phyloP scores from a whole-genome alignment of 2,113 vertebrate species.

The Microtus oregoni region DNA sequence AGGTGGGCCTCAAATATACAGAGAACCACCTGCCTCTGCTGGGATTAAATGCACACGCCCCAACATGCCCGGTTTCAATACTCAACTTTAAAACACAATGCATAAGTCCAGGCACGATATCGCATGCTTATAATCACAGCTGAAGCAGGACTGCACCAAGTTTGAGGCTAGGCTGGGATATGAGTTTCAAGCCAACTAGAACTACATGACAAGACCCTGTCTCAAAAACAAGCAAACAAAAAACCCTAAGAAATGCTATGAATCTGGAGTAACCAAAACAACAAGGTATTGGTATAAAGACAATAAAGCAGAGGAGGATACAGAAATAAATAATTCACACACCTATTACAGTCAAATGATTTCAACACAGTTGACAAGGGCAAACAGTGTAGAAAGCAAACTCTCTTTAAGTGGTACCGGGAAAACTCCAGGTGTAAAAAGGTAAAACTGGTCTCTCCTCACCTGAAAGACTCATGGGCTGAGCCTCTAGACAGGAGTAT shows the following conservation, averaged over 20 bases:
- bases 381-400: neutral
- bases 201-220: neutral
- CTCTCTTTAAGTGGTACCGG: neutral
- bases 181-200: neutral
- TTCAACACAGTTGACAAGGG: neutral
- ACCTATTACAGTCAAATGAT: neutral
- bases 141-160: neutral
- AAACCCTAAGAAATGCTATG: neutral
- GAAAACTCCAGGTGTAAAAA: neutral
- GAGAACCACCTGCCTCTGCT: neutral
- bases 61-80: neutral
- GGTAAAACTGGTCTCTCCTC: neutral
- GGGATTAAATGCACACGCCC: neutral
- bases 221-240: neutral
- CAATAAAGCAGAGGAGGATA: neutral
- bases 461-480: neutral
- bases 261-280: neutral
- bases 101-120: neutral
- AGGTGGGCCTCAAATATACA: neutral
- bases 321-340: neutral
- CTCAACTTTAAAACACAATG: neutral
- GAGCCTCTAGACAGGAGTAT: neutral
- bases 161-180: too few species aligned
- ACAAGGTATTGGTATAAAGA: neutral
- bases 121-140: neutral